Conservation (phyloP, 2,797 vertebrate species). For the Premnoplex brunnescens region DNA sequence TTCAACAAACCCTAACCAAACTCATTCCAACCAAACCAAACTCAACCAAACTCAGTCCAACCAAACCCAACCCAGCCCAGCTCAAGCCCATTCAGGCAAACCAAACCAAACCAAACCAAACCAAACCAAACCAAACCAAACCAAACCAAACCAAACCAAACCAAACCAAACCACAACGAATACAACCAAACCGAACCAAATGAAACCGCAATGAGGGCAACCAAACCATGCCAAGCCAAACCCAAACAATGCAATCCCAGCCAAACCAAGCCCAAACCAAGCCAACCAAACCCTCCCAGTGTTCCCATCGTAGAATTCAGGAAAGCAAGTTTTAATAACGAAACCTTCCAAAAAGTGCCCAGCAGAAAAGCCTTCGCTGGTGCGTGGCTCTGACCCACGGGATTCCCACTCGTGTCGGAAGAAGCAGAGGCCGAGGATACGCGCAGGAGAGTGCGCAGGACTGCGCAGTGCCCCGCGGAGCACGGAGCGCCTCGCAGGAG, state of each 20-base stretch:
- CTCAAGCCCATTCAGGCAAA: background rate
- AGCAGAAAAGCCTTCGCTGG: background rate
- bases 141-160: background rate
- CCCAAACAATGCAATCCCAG: background rate
- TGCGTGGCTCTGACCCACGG: background rate
- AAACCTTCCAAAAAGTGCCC: background rate
- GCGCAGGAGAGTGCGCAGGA: background rate
- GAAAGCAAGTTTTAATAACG: background rate
- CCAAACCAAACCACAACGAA: background rate
- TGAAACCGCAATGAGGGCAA: background rate
- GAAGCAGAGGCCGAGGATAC: background rate
- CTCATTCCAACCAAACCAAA: background rate
- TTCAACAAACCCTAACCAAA: background rate
- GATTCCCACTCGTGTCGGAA: background rate
- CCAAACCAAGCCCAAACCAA: background rate
- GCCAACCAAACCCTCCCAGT: background rate
- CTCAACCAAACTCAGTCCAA: background rate
- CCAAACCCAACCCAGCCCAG: background rate
- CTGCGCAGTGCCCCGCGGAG: background rate
- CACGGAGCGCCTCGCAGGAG: rapidly evolving
- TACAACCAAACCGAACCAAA: background rate
- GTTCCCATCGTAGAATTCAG: rapidly evolving
- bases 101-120: background rate
- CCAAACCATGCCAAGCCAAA: background rate
- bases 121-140: background rate